Evolutionary conservation across 2,888 invertebrate species (phyloP).

Genomic region (Eubasilissa splendida): DNA sequence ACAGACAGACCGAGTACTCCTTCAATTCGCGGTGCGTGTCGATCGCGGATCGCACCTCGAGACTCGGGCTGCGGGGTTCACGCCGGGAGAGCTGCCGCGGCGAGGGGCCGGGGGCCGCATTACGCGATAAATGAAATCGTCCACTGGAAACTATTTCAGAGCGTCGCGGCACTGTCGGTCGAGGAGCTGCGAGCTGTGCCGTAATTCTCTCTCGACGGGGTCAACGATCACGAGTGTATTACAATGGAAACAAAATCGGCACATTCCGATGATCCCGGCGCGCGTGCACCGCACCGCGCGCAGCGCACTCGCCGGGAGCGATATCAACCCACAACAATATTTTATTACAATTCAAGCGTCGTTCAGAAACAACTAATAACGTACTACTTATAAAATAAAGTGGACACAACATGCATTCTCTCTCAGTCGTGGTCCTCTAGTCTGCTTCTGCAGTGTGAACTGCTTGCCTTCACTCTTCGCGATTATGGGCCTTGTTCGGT

Average conservation of each 20-base stretch:
- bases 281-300: no score
- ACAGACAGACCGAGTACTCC: background rate
- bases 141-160: conserved; percentile 47
- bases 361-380: no score
- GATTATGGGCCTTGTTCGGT: no score
- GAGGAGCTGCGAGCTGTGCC: conserved; percentile 18
- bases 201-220: conserved; percentile 41
- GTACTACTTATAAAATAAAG: no score
- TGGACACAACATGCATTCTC: no score
- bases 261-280: conserved; percentile 27
- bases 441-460: no score
- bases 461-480: no score
- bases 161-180: conserved; percentile 42
- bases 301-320: no score
- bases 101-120: conserved; percentile 27
- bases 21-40: background rate
- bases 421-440: no score
- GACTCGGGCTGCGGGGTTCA: conserved; percentile 2
- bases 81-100: background rate
- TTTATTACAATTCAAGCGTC: no score
- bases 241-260: conserved; percentile 41
- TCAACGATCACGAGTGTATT: conserved; percentile 41
- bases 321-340: no score
- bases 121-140: conserved; percentile 49
- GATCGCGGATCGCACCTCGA: conserved; percentile 4